phyloP scores from a whole-genome alignment of 30 jellyfish, hydroid and myxozoan species.

The Turritopsis rubra region DNA sequence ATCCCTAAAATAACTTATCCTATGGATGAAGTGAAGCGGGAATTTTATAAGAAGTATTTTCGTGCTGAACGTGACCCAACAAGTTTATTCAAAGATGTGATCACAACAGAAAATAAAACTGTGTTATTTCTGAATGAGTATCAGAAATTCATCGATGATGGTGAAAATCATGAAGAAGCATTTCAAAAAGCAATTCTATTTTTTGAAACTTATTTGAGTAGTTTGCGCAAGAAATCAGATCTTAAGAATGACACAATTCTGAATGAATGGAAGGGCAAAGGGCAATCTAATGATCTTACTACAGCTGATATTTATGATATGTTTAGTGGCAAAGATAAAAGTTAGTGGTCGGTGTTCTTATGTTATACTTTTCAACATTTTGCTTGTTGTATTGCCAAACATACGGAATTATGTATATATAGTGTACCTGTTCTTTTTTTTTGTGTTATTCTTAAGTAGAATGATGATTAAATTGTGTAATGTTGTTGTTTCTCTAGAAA shows the following conservation, averaged over 20 bases:
- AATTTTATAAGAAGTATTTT: constrained; percentile 17
- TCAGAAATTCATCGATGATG: constrained; percentile 9
- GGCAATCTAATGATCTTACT: neutral
- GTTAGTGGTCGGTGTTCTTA: neutral
- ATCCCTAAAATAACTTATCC: constrained; percentile 21
- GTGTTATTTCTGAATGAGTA: constrained; percentile 27
- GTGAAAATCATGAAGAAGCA: constrained; percentile 30
- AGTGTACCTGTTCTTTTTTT: too few species aligned
- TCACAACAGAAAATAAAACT: constrained; percentile 2
- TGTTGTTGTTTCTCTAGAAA: too few species aligned
- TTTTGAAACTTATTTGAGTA: constrained; percentile 15
- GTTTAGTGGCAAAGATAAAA: neutral
- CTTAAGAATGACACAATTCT: neutral
- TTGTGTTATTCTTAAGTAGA: too few species aligned
- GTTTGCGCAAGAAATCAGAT: neutral
- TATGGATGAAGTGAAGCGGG: constrained; percentile 24
- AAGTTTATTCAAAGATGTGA: constrained; percentile 12
- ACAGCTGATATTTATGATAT: constrained; percentile 7
- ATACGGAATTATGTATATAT: too few species aligned
- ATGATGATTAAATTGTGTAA: too few species aligned
- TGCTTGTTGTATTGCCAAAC: neutral
- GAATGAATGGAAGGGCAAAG: neutral
- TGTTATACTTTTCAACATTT: neutral
- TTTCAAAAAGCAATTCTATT: neutral
- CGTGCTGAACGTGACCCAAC: constrained; percentile 33